phyloP scores from a whole-genome alignment of 2,888 invertebrate species.

The Crematogaster levior region DNA sequence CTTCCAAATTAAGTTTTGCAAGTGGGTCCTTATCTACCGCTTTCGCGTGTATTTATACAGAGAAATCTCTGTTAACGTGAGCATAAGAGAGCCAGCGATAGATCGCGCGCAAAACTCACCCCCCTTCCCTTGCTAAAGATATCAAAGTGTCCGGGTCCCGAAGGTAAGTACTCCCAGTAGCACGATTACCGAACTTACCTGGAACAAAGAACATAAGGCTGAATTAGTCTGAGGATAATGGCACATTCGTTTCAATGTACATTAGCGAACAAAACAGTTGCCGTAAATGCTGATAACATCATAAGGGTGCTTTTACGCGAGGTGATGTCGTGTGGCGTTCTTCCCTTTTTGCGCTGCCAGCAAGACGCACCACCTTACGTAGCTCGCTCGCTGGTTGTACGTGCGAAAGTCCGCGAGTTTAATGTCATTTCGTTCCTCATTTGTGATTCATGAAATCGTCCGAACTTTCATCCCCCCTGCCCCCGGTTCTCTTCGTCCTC shows the following conservation, averaged over 20 bases:
- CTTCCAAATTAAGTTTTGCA: conserved; percentile 45
- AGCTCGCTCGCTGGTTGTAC: conserved; percentile 67
- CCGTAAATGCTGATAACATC: conserved; percentile 46
- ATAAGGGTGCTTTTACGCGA: conserved; percentile 43
- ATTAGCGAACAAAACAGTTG: conserved; percentile 44
- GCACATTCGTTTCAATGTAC: conserved; percentile 48
- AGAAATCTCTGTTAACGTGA: conserved; percentile 20
- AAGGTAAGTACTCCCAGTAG: conserved; percentile 44
- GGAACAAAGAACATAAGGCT: conserved; percentile 68
- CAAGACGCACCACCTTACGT: conserved; percentile 68
- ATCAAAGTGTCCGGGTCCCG: conserved; percentile 23
- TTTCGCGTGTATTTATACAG: conserved; percentile 27
- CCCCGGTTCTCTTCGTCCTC: background rate
- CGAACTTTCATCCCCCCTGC: conserved; percentile 67
- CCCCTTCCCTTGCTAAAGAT: background rate
- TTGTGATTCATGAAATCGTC: conserved; percentile 79
- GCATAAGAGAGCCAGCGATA: conserved; percentile 14
- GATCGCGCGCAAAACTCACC: conserved; percentile 46
- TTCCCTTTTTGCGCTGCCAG: conserved; percentile 29
- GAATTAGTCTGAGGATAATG: conserved; percentile 58
- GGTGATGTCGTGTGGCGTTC: conserved; percentile 46
- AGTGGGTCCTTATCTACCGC: conserved; percentile 35
- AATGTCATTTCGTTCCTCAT: conserved; percentile 79
- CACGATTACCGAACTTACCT: conserved; percentile 70
- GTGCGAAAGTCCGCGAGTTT: conserved; percentile 75